These are phyloP conservation scores for Cathartes aura DNA, from an alignment of 2,113 vertebrate genomes.

Conservation along the genomic window DNA sequence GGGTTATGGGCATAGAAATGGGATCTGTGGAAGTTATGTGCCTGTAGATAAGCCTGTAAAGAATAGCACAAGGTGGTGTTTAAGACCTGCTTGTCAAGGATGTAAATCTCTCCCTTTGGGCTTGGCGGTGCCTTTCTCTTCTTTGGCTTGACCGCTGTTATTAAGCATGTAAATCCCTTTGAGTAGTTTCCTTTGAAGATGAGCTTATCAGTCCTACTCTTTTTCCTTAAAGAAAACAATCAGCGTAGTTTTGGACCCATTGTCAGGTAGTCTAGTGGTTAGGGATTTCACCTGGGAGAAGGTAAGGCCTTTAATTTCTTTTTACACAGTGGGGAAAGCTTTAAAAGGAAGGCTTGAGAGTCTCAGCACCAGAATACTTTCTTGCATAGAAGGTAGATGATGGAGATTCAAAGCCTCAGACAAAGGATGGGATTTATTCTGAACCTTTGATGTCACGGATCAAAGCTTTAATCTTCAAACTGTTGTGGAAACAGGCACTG, in stretches of 20 bases:
- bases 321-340: not conserved
- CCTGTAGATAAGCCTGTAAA: not conserved
- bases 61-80: not conserved
- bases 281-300: not conserved
- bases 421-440: not conserved
- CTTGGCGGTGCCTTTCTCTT: not conserved
- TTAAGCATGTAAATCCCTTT: not conserved
- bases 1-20: not conserved
- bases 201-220: not conserved
- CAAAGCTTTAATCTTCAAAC: not conserved
- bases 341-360: not conserved
- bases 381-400: not conserved
- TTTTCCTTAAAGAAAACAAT: not conserved
- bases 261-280: not conserved
- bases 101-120: not conserved
- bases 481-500: not conserved
- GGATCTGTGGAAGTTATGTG: not conserved
- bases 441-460: not conserved
- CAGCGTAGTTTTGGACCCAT: not conserved
- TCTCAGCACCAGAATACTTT: not conserved
- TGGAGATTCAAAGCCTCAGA: constrained; percentile 5
- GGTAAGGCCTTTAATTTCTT: not conserved
- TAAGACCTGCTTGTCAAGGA: not conserved
- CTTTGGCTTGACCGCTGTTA: not conserved
- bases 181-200: constrained; percentile 1